phyloP scores from a whole-genome alignment of 2,797 vertebrate genomes.

The Lycodopsis pacificus region DNA sequence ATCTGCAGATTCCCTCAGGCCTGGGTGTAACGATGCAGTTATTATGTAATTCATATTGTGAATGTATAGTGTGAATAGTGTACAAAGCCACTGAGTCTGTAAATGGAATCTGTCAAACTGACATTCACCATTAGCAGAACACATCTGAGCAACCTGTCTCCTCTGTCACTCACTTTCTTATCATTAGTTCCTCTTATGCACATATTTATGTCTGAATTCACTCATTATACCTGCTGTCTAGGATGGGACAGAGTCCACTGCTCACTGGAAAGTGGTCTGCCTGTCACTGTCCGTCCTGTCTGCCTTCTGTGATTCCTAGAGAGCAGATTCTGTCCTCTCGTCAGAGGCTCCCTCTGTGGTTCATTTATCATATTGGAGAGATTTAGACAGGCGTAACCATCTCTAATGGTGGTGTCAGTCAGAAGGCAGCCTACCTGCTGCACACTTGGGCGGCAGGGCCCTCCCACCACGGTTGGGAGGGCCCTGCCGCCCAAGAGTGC shows the following conservation, averaged over 20 bases:
- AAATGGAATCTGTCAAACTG: slow-evolving; percentile 60
- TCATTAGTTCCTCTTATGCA: slow-evolving; percentile 72
- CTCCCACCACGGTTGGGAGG: slow-evolving; percentile 33
- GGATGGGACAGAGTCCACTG: slow-evolving; percentile 58
- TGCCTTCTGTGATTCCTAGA: slow-evolving; percentile 49
- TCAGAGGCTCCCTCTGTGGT: slow-evolving; percentile 56
- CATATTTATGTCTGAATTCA: slow-evolving; percentile 58
- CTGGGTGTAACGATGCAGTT: neutral
- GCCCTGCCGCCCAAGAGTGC: neutral
- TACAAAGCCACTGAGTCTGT: slow-evolving; percentile 16
- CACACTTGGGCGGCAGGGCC: slow-evolving; percentile 25
- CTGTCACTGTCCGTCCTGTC: slow-evolving; percentile 64
- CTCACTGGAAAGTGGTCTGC: slow-evolving; percentile 62
- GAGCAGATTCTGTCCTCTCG: slow-evolving; percentile 46
- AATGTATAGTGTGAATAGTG: slow-evolving; percentile 23
- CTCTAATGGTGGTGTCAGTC: slow-evolving; percentile 80
- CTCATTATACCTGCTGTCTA: slow-evolving; percentile 54
- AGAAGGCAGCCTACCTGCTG: slow-evolving; percentile 41
- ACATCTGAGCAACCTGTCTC: slow-evolving; percentile 46
- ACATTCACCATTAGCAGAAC: slow-evolving; percentile 19
- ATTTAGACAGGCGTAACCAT: slow-evolving; percentile 76
- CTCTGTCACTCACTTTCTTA: slow-evolving; percentile 45
- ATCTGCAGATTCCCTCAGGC: neutral
- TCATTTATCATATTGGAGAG: slow-evolving; percentile 70
- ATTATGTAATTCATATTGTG: slow-evolving; percentile 17